Evolutionary conservation across 1,140 invertebrate species (phyloP).

Genomic region (Hypsibius dujardini): DNA sequence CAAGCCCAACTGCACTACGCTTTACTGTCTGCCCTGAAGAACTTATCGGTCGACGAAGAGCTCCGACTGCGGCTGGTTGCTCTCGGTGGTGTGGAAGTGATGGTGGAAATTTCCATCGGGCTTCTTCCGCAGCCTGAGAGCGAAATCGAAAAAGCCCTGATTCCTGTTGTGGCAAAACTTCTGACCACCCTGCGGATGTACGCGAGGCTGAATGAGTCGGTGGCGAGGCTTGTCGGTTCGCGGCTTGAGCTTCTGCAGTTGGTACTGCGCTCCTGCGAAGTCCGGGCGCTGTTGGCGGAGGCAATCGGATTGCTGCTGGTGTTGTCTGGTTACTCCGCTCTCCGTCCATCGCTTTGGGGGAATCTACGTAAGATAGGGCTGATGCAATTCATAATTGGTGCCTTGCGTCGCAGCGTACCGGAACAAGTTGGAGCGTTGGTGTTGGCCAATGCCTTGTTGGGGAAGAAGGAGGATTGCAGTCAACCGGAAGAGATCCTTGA

Average conservation of each 20-base stretch:
- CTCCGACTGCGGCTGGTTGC: neutral
- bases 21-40: neutral
- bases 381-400: too few species aligned
- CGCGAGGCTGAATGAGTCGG: too few species aligned
- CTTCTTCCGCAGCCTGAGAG: too few species aligned
- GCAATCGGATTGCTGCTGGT: neutral
- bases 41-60: neutral
- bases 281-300: neutral
- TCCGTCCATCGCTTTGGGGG: too few species aligned
- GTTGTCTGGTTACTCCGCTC: neutral
- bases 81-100: neutral
- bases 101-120: neutral
- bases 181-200: neutral
- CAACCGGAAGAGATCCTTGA: too few species aligned
- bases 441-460: too few species aligned
- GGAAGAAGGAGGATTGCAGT: too few species aligned
- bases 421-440: too few species aligned
- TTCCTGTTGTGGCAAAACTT: conserved; percentile 7
- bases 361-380: too few species aligned
- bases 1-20: conserved; percentile 9
- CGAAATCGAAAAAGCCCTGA: too few species aligned
- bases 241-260: neutral
- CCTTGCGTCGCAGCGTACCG: too few species aligned
- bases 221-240: too few species aligned
- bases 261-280: neutral